phyloP scores from a whole-genome alignment of 2,888 invertebrate species.

The Ecliptopera silaceata region DNA sequence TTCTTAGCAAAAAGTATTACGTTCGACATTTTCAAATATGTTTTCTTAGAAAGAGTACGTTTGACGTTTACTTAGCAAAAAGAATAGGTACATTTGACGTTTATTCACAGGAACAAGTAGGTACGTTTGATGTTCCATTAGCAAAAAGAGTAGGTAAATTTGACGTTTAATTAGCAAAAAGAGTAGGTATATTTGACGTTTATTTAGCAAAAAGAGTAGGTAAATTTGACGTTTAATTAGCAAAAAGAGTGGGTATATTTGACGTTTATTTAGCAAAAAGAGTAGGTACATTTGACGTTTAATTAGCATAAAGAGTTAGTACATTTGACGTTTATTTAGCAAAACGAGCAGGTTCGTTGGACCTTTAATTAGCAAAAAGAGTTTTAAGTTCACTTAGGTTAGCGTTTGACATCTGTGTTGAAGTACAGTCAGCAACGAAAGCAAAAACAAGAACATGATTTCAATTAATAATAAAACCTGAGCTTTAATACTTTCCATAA shows the following conservation, averaged over 20 bases:
- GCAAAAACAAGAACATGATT: too few species aligned
- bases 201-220: not conserved
- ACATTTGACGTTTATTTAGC: too few species aligned
- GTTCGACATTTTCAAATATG: not conserved
- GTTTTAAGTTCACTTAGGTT: too few species aligned
- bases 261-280: not conserved
- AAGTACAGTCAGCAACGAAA: too few species aligned
- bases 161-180: not conserved
- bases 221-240: not conserved
- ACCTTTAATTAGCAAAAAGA: not conserved
- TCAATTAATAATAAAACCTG: too few species aligned
- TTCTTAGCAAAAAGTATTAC: not conserved
- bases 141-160: conserved; percentile 3
- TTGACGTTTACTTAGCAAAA: not conserved
- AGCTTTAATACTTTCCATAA: too few species aligned
- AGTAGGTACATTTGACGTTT: not conserved
- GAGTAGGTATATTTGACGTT: conserved; percentile 4
- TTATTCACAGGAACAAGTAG: not conserved
- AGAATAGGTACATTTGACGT: not conserved
- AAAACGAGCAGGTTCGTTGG: not conserved
- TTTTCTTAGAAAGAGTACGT: too few species aligned
- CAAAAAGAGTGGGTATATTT: not conserved
- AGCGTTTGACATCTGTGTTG: not conserved
- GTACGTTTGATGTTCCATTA: conserved; percentile 7
- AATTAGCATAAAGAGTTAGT: not conserved